phyloP scores from a whole-genome alignment of 1,140 invertebrate genomes.

The Ceratosolen solmsi region DNA sequence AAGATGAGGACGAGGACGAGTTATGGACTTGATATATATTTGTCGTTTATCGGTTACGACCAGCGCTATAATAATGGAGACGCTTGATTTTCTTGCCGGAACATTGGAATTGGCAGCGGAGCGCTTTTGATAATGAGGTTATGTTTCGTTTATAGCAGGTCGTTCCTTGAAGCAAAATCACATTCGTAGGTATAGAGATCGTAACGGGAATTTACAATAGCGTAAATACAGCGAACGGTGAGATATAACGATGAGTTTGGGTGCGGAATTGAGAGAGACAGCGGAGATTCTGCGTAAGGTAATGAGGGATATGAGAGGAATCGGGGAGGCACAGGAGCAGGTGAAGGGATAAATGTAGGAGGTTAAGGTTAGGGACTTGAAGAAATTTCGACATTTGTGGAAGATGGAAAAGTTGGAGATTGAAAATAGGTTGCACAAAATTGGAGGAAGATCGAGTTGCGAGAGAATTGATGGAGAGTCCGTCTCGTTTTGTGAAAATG shows the following conservation, averaged over 20 bases:
- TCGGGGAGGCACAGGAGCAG: conserved; percentile 22
- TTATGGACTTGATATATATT: too few species aligned
- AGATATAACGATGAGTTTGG: conserved; percentile 40
- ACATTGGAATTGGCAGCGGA: too few species aligned
- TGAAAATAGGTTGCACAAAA: conserved; percentile 17
- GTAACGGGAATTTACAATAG: not conserved
- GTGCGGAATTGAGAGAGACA: conserved; percentile 26
- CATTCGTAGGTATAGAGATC: too few species aligned
- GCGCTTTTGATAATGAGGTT: not conserved
- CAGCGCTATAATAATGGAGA: too few species aligned
- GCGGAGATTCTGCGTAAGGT: conserved; percentile 33
- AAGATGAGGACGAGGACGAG: too few species aligned
- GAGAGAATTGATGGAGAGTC: not conserved
- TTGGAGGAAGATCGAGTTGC: conserved; percentile 33
- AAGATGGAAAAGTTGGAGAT: conserved; percentile 33
- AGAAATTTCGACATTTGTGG: conserved; percentile 24
- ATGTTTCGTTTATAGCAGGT: not conserved
- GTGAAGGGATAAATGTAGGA: conserved; percentile 47
- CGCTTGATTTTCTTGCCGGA: too few species aligned
- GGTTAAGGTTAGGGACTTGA: conserved; percentile 31
- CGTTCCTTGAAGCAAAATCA: too few species aligned
- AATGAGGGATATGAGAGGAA: conserved; percentile 26
- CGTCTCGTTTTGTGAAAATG: conserved; percentile 15
- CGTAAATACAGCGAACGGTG: not conserved
- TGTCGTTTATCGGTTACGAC: too few species aligned